Evolutionary conservation across 2,888 invertebrate genomes (phyloP), one percentile per base, ranked within the genome.

Genomic region (Cryptus viduatorius): DNA sequence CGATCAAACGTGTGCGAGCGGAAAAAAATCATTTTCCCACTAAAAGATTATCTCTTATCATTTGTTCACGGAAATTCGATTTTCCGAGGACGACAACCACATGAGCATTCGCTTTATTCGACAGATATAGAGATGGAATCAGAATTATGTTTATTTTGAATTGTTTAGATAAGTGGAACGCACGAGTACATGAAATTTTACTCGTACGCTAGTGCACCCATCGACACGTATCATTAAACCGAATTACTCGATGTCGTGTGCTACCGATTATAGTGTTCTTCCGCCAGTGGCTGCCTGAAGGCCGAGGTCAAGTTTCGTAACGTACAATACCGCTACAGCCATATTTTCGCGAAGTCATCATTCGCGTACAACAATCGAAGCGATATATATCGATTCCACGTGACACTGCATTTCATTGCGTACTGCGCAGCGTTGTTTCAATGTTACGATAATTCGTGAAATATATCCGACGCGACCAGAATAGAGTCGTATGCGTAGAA

Each of bases 141-240:
- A 1, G 37, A 37, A 37, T 37, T 37, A 56, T 56, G n/a, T 19
- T 56, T 42, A 16, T 37, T 37, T 4, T 16, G 42, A 12, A 65
- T 12, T 10, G 16, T 50, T 7, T n/a, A 8, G 42, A 65, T 10
- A 42, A 12, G 42, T 19, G 65, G 37, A 42, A 53, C 56, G 64
- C 50, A 76, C 50, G 65, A 76, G 31, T 42, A 59, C 61, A 31
- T 79, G 37, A 69, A 83, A 64, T 24, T 59, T 31, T 37, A 37
- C 31, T 71, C 76, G 44, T 61, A 46, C 31, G 37, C 48, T 44
- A n/a, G 56, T 46, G 75, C 68, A 65, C 68, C 59, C 31, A 79
- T 84, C 78, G 81, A 65, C 82, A 75, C 79, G 48, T 82, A 73
- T 86, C 50, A 82, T 86, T 84, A 86, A 37, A 69, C 59, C 76